These are phyloP conservation scores for Sinopyrophorus schimmeli DNA, from an alignment of 2,888 invertebrate species.

Conservation along the genomic window DNA sequence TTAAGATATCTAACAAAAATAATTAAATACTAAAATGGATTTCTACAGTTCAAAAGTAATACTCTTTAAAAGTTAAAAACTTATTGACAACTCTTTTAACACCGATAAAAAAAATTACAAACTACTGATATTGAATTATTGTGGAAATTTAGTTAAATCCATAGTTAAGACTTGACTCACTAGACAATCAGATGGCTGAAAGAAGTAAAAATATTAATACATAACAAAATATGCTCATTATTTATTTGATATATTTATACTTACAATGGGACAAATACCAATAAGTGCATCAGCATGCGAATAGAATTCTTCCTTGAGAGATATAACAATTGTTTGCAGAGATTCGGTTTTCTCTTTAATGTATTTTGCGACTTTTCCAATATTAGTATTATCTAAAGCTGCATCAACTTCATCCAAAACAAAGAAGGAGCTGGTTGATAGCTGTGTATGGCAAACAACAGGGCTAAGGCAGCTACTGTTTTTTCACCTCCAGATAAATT, in stretches of 20 bases:
- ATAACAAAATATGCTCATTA: neutral
- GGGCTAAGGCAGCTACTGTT: slow-evolving; percentile 95
- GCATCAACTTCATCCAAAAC: slow-evolving; percentile 99
- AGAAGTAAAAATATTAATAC: slow-evolving; percentile 38
- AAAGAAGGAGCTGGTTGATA: slow-evolving; percentile 99
- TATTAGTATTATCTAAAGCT: slow-evolving; percentile 98
- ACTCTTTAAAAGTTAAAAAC: too few relatives aligned
- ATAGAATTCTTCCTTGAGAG: slow-evolving; percentile 99
- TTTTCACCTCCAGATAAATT: slow-evolving; percentile 99
- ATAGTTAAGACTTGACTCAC: slow-evolving; percentile 87
- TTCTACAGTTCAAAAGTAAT: too few relatives aligned
- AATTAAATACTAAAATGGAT: too few relatives aligned
- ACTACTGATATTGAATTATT: too few relatives aligned
- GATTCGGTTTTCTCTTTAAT: slow-evolving; percentile 88
- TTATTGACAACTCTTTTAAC: too few relatives aligned
- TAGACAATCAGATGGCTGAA: slow-evolving; percentile 88
- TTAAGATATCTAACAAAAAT: too few relatives aligned
- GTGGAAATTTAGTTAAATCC: slow-evolving; percentile 68
- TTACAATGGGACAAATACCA: slow-evolving; percentile 96
- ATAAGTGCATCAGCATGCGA: slow-evolving; percentile 96
- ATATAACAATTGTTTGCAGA: slow-evolving; percentile 98
- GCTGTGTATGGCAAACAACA: slow-evolving; percentile 97
- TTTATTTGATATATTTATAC: neutral
- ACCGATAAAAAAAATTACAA: too few relatives aligned
- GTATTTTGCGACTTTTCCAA: slow-evolving; percentile 97